Evolutionary conservation across 2,888 invertebrate genomes (phyloP).

Genomic region (Noctua pronuba): DNA sequence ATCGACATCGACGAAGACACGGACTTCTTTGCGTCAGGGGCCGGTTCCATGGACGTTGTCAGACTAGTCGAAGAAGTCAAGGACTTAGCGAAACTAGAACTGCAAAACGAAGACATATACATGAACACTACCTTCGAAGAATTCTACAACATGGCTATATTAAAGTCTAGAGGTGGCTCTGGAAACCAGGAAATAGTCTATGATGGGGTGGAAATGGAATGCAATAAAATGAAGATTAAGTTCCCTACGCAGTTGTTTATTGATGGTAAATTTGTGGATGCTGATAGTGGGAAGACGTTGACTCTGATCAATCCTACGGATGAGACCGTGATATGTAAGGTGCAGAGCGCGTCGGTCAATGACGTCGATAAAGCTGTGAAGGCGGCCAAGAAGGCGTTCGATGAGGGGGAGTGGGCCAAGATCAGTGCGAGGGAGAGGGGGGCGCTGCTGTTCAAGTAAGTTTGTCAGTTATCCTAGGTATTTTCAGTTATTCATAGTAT

Average conservation of each 20-base stretch:
- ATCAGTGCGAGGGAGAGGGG: conserved; percentile 98
- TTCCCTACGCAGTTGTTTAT: conserved; percentile 98
- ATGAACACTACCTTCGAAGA: conserved; percentile 97
- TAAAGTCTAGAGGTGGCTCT: conserved; percentile 91
- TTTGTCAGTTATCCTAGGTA: neutral
- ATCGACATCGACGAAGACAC: conserved; percentile 94
- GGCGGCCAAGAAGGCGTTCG: conserved; percentile 96
- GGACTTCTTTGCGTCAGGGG: conserved; percentile 98
- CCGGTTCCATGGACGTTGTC: conserved; percentile 99
- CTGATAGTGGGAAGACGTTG: conserved; percentile 92
- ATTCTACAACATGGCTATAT: conserved; percentile 93
- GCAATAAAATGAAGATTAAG: conserved; percentile 95
- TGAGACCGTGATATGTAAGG: conserved; percentile 94
- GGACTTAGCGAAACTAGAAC: conserved; percentile 93
- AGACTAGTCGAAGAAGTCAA: conserved; percentile 97
- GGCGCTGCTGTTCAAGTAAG: conserved; percentile 94
- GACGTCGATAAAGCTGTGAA: conserved; percentile 97
- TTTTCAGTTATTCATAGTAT: too few relatives aligned
- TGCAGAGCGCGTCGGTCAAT: conserved; percentile 92
- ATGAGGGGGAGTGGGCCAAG: conserved; percentile 97
- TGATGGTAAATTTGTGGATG: conserved; percentile 96
- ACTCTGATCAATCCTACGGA: conserved; percentile 95
- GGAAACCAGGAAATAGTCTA: conserved; percentile 91
- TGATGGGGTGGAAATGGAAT: conserved; percentile 93
- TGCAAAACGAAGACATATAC: conserved; percentile 97